phyloP scores from a whole-genome alignment of 2,888 invertebrate species.

The Choristoneura rosaceana region DNA sequence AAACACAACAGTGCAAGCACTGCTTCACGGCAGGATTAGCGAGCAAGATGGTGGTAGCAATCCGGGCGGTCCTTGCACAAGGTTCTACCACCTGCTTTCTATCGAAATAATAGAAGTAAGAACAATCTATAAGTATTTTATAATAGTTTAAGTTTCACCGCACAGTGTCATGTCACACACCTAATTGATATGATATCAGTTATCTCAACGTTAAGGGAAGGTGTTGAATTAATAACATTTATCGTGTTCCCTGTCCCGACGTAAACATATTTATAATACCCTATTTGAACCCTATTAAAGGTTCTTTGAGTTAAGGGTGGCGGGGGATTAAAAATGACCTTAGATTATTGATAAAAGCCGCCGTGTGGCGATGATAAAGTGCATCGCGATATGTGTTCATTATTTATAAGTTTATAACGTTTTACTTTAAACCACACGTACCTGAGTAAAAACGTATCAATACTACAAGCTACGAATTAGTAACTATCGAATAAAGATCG shows the following conservation, averaged over 20 bases:
- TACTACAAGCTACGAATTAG: background rate
- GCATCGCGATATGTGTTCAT: background rate
- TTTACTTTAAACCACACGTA: too few species aligned
- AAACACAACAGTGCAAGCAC: too few species aligned
- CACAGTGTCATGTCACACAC: slow-evolving; percentile 36
- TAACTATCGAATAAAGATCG: too few species aligned
- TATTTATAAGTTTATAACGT: background rate
- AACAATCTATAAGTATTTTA: too few species aligned
- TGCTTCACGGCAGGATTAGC: too few species aligned
- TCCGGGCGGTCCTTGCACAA: too few species aligned
- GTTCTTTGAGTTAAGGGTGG: slow-evolving; percentile 33
- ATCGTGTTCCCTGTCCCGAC: slow-evolving; percentile 42
- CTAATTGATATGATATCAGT: slow-evolving; percentile 45
- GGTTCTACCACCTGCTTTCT: too few species aligned
- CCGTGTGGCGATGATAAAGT: slow-evolving; percentile 12
- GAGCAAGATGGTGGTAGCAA: too few species aligned
- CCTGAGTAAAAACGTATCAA: background rate
- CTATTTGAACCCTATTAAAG: slow-evolving; percentile 54
- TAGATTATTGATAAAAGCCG: background rate
- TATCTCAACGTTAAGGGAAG: slow-evolving; percentile 35
- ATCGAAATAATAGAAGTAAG: too few species aligned
- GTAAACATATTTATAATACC: slow-evolving; percentile 15
- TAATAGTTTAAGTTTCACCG: slow-evolving; percentile 50
- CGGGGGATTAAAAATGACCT: slow-evolving; percentile 11
- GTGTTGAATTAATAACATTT: slow-evolving; percentile 45